These are phyloP conservation scores for Platysteira castanea DNA, from an alignment of 2,113 vertebrate species.

Conservation along the genomic window DNA sequence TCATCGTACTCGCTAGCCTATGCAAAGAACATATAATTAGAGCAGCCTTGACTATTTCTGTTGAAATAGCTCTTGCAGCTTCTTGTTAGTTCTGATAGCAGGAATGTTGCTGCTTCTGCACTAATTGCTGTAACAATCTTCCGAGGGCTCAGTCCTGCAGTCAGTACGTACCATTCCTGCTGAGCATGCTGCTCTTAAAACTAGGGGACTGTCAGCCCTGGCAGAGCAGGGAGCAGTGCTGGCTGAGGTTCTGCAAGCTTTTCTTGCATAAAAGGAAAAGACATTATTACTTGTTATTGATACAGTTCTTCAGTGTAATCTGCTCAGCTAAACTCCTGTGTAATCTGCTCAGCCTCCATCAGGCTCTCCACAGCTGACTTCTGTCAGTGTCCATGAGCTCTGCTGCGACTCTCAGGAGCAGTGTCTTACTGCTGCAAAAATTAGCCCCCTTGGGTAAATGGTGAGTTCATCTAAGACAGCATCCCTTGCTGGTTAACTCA, in stretches of 20 bases:
- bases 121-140: slow-evolving; percentile 51
- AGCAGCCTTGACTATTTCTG: slow-evolving; percentile 52
- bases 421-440: neutral
- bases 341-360: neutral
- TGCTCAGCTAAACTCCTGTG: neutral
- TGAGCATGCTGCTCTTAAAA: neutral
- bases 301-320: neutral
- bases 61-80: slow-evolving; percentile 55
- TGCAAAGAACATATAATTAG: slow-evolving; percentile 60
- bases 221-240: neutral
- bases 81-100: slow-evolving; percentile 57
- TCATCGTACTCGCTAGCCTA: slow-evolving; percentile 21
- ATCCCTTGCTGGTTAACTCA: neutral
- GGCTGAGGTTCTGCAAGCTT: neutral
- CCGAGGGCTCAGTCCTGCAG: neutral
- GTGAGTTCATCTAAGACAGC: neutral
- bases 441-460: neutral
- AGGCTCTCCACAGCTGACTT: neutral
- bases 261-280: neutral
- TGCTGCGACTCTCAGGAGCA: neutral
- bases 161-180: neutral
- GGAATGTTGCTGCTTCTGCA: slow-evolving; percentile 56
- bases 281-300: neutral
- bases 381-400: neutral
- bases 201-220: neutral